These are phyloP conservation scores for Artemia sinica DNA, from an alignment of 2,888 invertebrate genomes.

Conservation along the genomic window DNA sequence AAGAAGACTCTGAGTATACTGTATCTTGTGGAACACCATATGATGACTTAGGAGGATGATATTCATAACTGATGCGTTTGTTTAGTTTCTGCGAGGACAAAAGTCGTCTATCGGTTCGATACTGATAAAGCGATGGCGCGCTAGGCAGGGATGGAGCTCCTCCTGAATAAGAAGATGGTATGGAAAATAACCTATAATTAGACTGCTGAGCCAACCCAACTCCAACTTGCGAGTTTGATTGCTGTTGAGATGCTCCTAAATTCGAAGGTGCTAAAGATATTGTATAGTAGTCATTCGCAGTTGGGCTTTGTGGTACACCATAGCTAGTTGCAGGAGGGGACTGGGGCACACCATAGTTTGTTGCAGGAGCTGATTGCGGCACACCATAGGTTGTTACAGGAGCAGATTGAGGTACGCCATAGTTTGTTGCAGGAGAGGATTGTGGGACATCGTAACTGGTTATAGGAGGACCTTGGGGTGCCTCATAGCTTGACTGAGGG, in stretches of 20 bases:
- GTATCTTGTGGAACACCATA: slow-evolving; percentile 20
- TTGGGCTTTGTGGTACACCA: slow-evolving; percentile 12
- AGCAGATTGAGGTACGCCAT: neutral
- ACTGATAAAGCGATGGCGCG: no score
- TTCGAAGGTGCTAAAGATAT: no score
- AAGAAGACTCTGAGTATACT: slow-evolving; percentile 13
- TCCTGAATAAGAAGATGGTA: no score
- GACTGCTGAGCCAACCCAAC: no score
- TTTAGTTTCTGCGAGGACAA: neutral
- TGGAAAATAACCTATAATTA: no score
- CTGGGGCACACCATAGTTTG: slow-evolving; percentile 8
- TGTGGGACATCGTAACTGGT: neutral
- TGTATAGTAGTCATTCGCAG: neutral
- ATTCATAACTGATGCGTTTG: neutral
- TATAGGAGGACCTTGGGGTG: neutral
- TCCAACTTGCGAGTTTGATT: no score
- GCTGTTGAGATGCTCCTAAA: no score
- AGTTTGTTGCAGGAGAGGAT: slow-evolving; percentile 13
- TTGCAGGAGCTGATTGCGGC: no score
- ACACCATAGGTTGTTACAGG: no score
- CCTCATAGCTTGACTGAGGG: neutral
- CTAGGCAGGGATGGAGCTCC: no score
- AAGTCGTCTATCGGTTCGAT: no score
- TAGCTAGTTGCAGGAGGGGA: slow-evolving; percentile 5
- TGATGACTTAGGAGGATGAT: slow-evolving; percentile 7